phyloP scores from a whole-genome alignment of 1,140 invertebrate species.

The Zaprionus davidi region DNA sequence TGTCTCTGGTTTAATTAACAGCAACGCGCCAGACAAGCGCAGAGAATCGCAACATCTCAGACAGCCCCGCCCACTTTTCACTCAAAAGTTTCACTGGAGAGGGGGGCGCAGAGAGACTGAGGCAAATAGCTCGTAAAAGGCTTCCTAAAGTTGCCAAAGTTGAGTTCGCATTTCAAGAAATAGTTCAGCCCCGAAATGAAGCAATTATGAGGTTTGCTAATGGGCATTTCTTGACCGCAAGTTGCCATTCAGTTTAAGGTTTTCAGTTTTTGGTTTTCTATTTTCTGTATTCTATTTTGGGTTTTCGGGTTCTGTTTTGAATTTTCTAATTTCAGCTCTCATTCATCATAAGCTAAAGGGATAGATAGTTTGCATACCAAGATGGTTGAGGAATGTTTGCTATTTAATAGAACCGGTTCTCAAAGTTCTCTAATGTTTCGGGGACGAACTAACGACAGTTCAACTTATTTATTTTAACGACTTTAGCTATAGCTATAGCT shows the following conservation, averaged over 20 bases:
- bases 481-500: not conserved
- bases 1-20: conserved; percentile 82
- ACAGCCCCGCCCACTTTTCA: conserved; percentile 24
- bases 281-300: not conserved
- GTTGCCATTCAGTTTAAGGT: conserved; percentile 29
- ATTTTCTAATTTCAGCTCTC: conserved; percentile 68
- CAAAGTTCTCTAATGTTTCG: not conserved
- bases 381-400: not conserved
- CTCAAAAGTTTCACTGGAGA: conserved; percentile 26
- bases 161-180: conserved; percentile 54
- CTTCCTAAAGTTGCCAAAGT: conserved; percentile 40
- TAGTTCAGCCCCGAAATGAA: conserved; percentile 67
- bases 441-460: not conserved
- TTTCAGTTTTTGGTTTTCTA: conserved; percentile 1
- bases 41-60: conserved; percentile 49
- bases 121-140: conserved; percentile 39
- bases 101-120: not conserved
- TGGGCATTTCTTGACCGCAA: conserved; percentile 71
- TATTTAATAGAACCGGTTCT: not conserved
- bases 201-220: conserved; percentile 83
- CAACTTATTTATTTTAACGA: not conserved
- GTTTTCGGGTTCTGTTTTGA: conserved; percentile 24
- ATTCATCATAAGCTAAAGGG: conserved; percentile 58
- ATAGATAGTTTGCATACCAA: not conserved
- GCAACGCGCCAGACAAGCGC: conserved; percentile 66